These are phyloP conservation scores for Prionailurus bengalensis DNA, from an alignment of 2,113 vertebrate species.

Conservation along the genomic window DNA sequence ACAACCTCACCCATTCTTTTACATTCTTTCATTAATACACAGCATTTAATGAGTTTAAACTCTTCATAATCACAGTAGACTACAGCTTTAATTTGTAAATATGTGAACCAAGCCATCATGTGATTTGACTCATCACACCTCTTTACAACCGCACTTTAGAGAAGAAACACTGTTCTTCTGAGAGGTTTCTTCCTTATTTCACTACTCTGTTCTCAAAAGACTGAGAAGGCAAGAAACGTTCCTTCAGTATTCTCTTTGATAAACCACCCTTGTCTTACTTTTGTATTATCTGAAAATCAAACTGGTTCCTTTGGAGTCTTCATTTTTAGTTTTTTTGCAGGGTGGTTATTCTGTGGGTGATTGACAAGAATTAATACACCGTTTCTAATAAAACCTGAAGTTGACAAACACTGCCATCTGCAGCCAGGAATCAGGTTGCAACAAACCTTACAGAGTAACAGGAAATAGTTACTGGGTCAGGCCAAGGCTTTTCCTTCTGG, in stretches of 20 bases:
- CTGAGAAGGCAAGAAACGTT: background rate
- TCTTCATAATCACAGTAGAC: background rate
- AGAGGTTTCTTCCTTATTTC: background rate
- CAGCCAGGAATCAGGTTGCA: background rate
- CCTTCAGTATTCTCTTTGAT: background rate
- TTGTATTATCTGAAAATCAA: background rate
- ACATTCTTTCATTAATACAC: background rate
- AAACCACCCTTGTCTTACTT: background rate
- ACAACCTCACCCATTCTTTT: background rate
- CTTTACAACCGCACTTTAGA: background rate
- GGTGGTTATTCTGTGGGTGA: background rate
- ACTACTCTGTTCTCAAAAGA: background rate
- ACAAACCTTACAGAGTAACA: background rate
- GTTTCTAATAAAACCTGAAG: background rate
- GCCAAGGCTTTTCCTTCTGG: background rate
- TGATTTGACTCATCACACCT: background rate
- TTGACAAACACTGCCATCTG: background rate
- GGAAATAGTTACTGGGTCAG: background rate
- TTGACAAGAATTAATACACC: background rate
- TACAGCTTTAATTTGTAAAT: background rate
- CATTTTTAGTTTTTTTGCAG: background rate
- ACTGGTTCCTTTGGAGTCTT: background rate
- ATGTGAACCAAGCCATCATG: background rate
- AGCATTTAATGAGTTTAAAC: background rate
- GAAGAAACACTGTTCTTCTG: background rate